A percentile compares a stretch with the other conserved stretches of the same genome.
Conservation (phyloP, 2,888 invertebrate genomes). For the Dysmachus trigonus region DNA sequence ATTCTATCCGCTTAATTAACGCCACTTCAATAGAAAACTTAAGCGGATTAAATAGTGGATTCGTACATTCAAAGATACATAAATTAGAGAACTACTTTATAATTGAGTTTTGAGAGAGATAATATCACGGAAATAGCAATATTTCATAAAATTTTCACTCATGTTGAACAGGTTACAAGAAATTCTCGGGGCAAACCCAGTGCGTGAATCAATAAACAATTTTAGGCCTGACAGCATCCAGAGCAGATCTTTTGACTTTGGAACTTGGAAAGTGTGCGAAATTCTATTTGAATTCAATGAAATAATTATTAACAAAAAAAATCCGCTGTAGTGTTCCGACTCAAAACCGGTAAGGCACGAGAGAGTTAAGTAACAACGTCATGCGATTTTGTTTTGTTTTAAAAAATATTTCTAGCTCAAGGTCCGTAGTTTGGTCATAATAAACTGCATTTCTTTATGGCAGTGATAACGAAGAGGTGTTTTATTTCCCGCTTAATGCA, state of each 20-base stretch:
- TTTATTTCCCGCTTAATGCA: not conserved
- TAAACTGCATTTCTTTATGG: not conserved
- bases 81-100: not conserved
- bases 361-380: not conserved
- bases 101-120: not conserved
- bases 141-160: not conserved
- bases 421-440: not conserved
- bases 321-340: not conserved
- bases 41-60: not conserved
- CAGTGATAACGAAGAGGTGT: not conserved
- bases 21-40: not conserved
- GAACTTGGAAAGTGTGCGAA: not conserved
- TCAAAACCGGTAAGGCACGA: not conserved
- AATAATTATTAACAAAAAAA: not conserved
- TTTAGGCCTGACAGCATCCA: not conserved
- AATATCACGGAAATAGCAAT: not conserved
- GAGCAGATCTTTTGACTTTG: not conserved
- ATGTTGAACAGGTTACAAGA: not conserved
- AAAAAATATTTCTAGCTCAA: not conserved
- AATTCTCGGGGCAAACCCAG: not conserved
- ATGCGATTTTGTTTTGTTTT: not conserved
- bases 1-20: not conserved
- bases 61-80: not conserved
- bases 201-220: not conserved
- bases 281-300: not conserved